These are phyloP conservation scores for Saimiri boliviensis DNA, from an alignment of 2,113 vertebrate species.

Conservation along the genomic window DNA sequence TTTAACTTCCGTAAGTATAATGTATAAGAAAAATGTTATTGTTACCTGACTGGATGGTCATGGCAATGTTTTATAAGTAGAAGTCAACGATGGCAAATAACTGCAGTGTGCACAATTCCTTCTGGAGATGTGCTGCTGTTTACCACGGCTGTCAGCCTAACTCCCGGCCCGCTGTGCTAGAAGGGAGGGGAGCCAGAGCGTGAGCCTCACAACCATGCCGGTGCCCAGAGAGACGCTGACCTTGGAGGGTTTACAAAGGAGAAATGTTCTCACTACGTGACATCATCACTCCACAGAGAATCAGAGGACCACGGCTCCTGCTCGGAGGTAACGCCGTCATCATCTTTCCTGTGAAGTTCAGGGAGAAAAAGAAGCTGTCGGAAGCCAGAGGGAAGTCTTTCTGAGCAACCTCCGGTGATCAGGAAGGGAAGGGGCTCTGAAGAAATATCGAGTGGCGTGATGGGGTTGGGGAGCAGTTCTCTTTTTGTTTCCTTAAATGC, in stretches of 20 bases:
- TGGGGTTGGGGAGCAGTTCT: too few relatives aligned
- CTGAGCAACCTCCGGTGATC: accelerated
- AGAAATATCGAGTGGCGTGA: too few relatives aligned
- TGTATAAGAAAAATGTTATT: background rate
- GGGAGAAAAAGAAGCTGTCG: background rate
- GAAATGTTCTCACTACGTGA: accelerated
- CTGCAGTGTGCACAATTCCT: background rate
- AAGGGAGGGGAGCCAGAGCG: too few relatives aligned
- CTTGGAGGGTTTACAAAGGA: background rate
- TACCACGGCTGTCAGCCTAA: background rate
- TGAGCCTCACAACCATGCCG: too few relatives aligned
- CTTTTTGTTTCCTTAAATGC: background rate
- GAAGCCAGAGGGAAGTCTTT: background rate
- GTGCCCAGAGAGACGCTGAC: background rate
- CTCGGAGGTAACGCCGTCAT: background rate
- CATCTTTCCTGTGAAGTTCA: too few relatives aligned
- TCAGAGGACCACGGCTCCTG: too few relatives aligned
- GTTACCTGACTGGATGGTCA: background rate
- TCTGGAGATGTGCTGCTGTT: background rate
- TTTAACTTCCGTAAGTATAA: background rate
- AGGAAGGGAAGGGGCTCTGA: background rate
- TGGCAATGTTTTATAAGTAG: background rate
- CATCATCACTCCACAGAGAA: too few relatives aligned
- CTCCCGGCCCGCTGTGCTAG: background rate
- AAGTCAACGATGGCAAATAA: background rate